Base-by-base conservation (phyloP, 2,113 vertebrate species). In the Nansenia antarctica region DNA sequence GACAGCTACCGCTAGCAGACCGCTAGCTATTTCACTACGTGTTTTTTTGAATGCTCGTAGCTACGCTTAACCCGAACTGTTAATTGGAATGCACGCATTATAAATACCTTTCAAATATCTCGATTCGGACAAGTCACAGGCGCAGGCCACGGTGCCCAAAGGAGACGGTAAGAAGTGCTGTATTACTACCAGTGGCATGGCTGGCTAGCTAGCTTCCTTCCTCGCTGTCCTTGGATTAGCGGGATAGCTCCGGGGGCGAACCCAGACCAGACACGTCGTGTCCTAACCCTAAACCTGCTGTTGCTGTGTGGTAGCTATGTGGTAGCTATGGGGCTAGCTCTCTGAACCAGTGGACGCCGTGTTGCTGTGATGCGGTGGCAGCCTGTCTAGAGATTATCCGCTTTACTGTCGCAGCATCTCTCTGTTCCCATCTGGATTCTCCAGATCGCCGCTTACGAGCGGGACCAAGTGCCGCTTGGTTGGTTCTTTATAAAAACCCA, bases 341-440 rank as follows among this genome's bases (percentile, higher is more conserved):
- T 8, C 20, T 35, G 53, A 76, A 26, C 65, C 74, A 82, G 74
- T 82, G 74, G 70, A 77, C 71, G 70, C 73, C 65, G 70, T 66
- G 61, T 62, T 45, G 29, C 11, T 9, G 59, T 54, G 49, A 62
- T 32, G 55, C 67, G 54, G 37, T 45, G 22, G 22, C 39, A 26
- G n/a, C n/a, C n/a, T n/a, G n/a, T n/a, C n/a, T n/a, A 60, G 66
- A 63, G 79, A 80, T 78, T 77, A 80, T 66, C 45, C 61, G 18
- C 68, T 74, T 59, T 82, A 76, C 45, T 2, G n/a, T 20, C n/a
- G n/a, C n/a, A n/a, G n/a, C n/a, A n/a, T n/a, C 20, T n/a, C 74
- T 58, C 64, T 74, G 72, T 49, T 15, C 42, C 39, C 5, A 65
- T 55, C 65, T 26, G 14, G 54, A 58, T 45, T 47, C 52, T 29